Conservation (phyloP, 2,113 vertebrate species). For the Ptilorrhoa leucosticta region DNA sequence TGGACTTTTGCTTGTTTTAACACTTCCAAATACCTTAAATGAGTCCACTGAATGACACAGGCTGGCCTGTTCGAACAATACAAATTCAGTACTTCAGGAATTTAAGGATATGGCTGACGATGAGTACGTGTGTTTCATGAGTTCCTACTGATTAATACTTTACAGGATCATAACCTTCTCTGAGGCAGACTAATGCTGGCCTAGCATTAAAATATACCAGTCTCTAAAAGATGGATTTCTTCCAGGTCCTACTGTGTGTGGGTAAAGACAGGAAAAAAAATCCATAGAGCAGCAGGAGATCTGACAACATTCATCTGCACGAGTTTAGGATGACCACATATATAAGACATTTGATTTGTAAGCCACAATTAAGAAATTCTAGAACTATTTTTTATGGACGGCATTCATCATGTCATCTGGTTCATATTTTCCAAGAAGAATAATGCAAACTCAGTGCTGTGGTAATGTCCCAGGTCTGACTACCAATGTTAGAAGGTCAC, state of each 20-base stretch:
- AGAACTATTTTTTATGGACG: neutral
- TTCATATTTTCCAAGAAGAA: constrained; percentile 47
- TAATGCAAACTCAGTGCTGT: constrained; percentile 5
- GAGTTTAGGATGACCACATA: constrained; percentile 12
- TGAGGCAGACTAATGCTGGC: neutral
- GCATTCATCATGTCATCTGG: constrained; percentile 30
- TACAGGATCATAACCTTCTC: neutral
- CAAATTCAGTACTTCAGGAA: neutral
- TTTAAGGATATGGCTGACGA: neutral
- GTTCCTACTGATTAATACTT: neutral
- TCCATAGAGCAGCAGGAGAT: neutral
- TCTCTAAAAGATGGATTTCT: neutral
- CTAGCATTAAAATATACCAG: neutral
- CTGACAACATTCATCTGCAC: neutral
- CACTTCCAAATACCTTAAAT: neutral
- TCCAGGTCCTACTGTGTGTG: neutral
- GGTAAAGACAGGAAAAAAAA: neutral
- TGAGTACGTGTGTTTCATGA: accelerated
- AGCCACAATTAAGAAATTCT: constrained; percentile 54
- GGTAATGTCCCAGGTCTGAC: neutral
- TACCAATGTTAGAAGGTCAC: neutral
- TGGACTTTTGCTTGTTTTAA: neutral
- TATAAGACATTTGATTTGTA: constrained; percentile 39
- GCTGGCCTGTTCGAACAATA: neutral
- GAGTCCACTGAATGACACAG: neutral